Percentiles rank a stretch among this genome's conserved stretches.
phyloP scores from a whole-genome alignment of 2,888 invertebrate species.

The Oscheius sp. region DNA sequence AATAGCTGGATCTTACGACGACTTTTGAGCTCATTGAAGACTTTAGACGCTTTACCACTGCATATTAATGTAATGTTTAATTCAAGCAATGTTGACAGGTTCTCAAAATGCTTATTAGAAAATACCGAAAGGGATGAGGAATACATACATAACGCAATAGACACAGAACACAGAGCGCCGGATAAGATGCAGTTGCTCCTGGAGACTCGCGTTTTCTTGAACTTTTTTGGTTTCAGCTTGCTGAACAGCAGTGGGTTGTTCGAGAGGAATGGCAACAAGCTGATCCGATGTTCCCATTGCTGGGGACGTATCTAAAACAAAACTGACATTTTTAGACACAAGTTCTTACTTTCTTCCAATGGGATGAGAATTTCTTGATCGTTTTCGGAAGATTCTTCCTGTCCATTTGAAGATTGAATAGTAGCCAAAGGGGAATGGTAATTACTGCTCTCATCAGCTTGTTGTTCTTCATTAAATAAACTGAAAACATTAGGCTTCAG shows the following conservation, averaged over 20 bases:
- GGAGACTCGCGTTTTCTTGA: not conserved
- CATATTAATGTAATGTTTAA: no score
- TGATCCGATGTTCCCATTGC: not conserved
- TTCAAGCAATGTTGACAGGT: not conserved
- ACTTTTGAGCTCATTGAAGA: no score
- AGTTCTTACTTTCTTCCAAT: not conserved
- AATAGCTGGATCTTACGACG: no score
- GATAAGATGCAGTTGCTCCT: constrained; percentile 49
- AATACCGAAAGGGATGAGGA: constrained; percentile 41
- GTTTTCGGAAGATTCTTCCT: constrained; percentile 1
- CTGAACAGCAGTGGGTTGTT: not conserved
- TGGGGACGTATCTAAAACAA: not conserved
- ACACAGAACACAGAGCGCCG: constrained; percentile 49
- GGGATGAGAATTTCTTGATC: constrained; percentile 16
- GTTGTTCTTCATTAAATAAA: not conserved
- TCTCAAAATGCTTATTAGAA: constrained; percentile 6
- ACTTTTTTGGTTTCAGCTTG: not conserved
- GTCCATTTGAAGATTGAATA: constrained; percentile 10
- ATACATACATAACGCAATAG: constrained; percentile 41
- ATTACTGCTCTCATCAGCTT: constrained; percentile 22
- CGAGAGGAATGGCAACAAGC: constrained; percentile 8
- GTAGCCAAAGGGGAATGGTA: constrained; percentile 35
- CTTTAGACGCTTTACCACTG: no score
- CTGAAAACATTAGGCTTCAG: constrained; percentile 18
- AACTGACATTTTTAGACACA: not conserved